These are phyloP conservation scores for Protodeltote pygarga DNA, from an alignment of 2,888 invertebrate genomes.

Conservation along the genomic window DNA sequence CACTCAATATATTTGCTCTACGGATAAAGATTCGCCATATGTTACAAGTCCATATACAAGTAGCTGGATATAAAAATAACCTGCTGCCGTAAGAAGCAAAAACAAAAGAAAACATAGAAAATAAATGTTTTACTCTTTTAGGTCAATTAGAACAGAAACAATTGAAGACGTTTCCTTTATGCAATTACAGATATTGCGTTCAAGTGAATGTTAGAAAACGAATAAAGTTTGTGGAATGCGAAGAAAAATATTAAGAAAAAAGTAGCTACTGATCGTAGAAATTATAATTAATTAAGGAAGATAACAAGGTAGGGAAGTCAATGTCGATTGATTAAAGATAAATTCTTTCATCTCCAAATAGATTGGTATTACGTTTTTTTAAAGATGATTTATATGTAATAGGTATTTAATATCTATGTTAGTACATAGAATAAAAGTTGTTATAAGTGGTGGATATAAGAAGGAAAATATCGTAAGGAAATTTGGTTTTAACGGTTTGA, in stretches of 20 bases:
- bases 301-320: too few relatives aligned
- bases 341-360: too few relatives aligned
- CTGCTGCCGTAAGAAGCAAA: constrained; percentile 15
- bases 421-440: too few relatives aligned
- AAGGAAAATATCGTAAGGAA: too few relatives aligned
- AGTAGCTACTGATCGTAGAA: too few relatives aligned
- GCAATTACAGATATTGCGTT: constrained; percentile 34
- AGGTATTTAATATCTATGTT: too few relatives aligned
- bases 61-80: constrained; percentile 26
- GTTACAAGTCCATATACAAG: constrained; percentile 10
- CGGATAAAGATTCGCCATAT: constrained; percentile 12
- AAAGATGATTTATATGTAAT: too few relatives aligned
- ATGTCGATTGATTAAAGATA: too few relatives aligned
- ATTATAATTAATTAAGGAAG: too few relatives aligned
- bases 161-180: constrained; percentile 23
- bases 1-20: constrained; percentile 37
- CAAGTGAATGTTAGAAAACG: constrained; percentile 11
- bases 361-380: too few relatives aligned
- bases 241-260: background rate
- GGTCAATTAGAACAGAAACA: constrained; percentile 48
- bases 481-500: too few relatives aligned
- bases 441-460: too few relatives aligned
- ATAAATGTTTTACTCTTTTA: constrained; percentile 38
- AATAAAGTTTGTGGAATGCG: constrained; percentile 15
- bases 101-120: constrained; percentile 19